These are phyloP conservation scores for Sapayoa aenigma DNA, from an alignment of 2,113 vertebrate species.

Conservation along the genomic window DNA sequence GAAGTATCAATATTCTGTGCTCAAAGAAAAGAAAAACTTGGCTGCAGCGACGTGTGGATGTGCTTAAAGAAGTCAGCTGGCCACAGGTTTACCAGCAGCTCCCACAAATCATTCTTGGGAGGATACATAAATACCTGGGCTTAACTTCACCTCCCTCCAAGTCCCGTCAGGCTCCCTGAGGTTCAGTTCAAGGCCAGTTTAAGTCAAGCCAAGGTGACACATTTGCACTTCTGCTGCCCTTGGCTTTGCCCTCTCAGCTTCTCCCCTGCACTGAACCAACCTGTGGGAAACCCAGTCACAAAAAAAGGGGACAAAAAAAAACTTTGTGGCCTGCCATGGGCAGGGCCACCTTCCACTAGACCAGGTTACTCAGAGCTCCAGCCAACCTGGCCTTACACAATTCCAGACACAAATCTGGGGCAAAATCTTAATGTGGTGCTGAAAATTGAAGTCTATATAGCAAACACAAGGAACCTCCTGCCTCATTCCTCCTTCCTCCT, in stretches of 20 bases:
- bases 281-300: neutral
- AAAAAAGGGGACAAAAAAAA: neutral
- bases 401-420: neutral
- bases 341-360: neutral
- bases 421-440: neutral
- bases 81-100: neutral
- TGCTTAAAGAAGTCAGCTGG: neutral
- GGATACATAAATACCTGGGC: neutral
- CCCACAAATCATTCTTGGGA: neutral
- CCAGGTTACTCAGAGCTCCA: neutral
- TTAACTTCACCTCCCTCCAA: neutral
- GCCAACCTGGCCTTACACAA: neutral
- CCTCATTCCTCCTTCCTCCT: neutral
- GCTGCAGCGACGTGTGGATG: neutral
- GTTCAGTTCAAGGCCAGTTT: conserved; percentile 14
- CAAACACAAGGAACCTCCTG: neutral
- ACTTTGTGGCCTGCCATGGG: neutral
- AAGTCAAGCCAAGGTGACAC: neutral
- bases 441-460: neutral
- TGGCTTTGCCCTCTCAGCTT: neutral
- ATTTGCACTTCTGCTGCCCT: neutral
- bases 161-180: neutral
- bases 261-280: neutral
- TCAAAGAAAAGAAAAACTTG: neutral
- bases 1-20: neutral